A percentile compares a stretch with the other conserved stretches of the same genome.
Conservation (phyloP, 1,140 invertebrate genomes). For the Antheraea pernyi region DNA sequence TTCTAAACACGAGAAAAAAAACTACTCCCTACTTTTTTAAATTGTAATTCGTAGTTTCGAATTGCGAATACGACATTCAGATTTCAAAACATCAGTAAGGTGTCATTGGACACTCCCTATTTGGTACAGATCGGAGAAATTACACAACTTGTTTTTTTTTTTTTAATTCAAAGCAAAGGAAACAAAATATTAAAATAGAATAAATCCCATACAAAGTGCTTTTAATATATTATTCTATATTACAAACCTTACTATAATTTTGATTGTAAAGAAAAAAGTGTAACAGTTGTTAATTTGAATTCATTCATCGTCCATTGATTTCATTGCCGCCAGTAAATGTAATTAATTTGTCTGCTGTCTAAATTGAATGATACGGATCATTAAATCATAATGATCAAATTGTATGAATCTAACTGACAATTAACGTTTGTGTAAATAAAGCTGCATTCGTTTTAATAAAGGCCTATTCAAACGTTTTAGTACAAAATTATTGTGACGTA, state of each 20-base stretch:
- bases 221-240: neutral
- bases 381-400: constrained; percentile 29
- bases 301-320: neutral
- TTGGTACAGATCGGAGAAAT: constrained; percentile 40
- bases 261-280: too few species aligned
- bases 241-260: neutral
- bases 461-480: neutral
- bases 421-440: constrained; percentile 14
- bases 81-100: constrained; percentile 76
- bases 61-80: constrained; percentile 75
- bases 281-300: constrained; percentile 17
- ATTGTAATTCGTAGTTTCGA: constrained; percentile 77
- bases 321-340: neutral
- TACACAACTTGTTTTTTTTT: constrained; percentile 17
- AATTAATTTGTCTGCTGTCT: constrained; percentile 11
- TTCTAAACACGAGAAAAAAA: constrained; percentile 55
- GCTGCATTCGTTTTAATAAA: neutral
- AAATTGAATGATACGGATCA: constrained; percentile 11
- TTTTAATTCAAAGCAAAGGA: neutral
- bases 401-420: constrained; percentile 20
- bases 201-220: neutral
- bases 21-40: constrained; percentile 69
- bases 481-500: neutral
- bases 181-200: neutral
- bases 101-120: constrained; percentile 74